A percentile compares a stretch with the other conserved stretches of the same genome.
Evolutionary conservation across 2,797 vertebrate species (phyloP).

Genomic region (Rhynchonycteris naso): DNA sequence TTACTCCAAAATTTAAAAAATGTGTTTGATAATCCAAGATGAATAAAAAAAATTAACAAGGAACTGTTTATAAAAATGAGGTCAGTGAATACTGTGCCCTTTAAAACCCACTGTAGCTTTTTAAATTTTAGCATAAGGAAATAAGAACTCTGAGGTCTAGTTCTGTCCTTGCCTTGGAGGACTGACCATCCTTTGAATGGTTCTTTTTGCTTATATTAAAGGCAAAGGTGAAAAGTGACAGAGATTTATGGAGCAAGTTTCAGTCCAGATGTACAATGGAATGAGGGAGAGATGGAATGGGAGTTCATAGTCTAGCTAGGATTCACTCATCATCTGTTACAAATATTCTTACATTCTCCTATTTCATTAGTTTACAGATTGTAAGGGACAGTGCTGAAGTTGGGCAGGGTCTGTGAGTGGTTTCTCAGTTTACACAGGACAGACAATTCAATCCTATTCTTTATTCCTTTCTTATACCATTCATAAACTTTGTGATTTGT

Average conservation of each 20-base stretch:
- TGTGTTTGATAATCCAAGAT: not conserved
- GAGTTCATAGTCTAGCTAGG: not conserved
- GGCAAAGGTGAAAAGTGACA: not conserved
- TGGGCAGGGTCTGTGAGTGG: not conserved
- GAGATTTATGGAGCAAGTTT: not conserved
- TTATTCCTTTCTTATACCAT: not conserved
- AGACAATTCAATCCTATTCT: not conserved
- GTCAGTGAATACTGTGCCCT: not conserved
- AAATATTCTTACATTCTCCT: not conserved
- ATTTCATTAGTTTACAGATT: not conserved
- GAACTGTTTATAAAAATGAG: slow-evolving; percentile 13
- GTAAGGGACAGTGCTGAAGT: not conserved
- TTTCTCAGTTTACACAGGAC: not conserved
- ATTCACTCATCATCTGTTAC: not conserved
- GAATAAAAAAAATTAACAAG: slow-evolving; percentile 40
- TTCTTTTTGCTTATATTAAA: slow-evolving; percentile 4
- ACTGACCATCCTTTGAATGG: not conserved
- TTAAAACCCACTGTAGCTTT: not conserved
- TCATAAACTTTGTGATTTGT: not conserved
- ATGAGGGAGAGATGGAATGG: not conserved
- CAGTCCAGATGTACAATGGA: not conserved
- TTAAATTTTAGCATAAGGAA: not conserved
- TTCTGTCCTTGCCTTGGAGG: not conserved
- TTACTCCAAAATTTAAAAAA: slow-evolving; percentile 74
- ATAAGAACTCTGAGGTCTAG: not conserved